These are phyloP conservation scores for Polylopha cassiicola DNA, from an alignment of 2,888 invertebrate species.

Conservation along the genomic window DNA sequence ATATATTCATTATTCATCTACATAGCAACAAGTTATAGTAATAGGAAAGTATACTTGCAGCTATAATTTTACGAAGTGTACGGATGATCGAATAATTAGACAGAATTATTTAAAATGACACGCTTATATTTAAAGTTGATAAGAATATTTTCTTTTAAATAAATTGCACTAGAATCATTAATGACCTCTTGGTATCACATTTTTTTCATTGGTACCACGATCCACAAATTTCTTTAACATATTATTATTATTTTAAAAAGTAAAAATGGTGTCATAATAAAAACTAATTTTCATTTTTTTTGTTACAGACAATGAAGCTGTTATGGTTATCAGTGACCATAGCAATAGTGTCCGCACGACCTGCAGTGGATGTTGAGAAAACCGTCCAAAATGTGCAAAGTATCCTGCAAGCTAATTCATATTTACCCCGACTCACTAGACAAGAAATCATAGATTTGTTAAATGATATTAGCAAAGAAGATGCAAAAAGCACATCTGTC, in stretches of 20 bases:
- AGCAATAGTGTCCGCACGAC: slow-evolving; percentile 37
- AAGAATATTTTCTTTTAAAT: too few species aligned
- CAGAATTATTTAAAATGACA: too few species aligned
- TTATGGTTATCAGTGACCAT: slow-evolving; percentile 47
- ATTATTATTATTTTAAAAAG: too few species aligned
- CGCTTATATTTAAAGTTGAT: too few species aligned
- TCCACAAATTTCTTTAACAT: too few species aligned
- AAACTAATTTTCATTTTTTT: slow-evolving; percentile 21
- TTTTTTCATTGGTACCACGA: too few species aligned
- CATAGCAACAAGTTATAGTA: too few species aligned
- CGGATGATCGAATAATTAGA: too few species aligned
- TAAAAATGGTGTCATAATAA: background rate
- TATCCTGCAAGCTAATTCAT: slow-evolving; percentile 77
- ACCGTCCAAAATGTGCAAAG: slow-evolving; percentile 83
- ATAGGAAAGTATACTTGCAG: too few species aligned
- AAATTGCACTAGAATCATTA: too few species aligned
- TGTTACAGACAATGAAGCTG: slow-evolving; percentile 63
- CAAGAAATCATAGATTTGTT: slow-evolving; percentile 82
- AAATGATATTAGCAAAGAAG: slow-evolving; percentile 79
- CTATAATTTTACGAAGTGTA: too few species aligned
- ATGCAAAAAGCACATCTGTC: slow-evolving; percentile 50
- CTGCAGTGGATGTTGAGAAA: slow-evolving; percentile 71
- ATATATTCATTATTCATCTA: slow-evolving; percentile 11
- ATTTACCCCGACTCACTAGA: slow-evolving; percentile 79
- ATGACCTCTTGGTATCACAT: too few species aligned